Evolutionary conservation across 2,113 vertebrate genomes (phyloP), one percentile per base, ranked within the genome.

Genomic region (Coptodon rendalli): DNA sequence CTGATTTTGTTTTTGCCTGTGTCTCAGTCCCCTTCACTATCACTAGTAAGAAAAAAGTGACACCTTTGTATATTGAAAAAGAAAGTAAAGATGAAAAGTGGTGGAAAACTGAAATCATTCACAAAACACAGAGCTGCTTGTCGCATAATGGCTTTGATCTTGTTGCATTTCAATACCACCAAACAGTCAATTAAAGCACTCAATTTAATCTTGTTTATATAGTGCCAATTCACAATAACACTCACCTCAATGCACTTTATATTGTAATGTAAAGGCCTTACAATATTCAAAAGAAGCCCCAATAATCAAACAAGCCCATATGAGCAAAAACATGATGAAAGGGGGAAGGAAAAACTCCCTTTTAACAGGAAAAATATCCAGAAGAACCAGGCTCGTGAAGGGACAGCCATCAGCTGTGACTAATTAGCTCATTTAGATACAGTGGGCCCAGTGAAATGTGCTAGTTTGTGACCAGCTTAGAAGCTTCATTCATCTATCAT

Each of bases 371-470:
- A 14, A 40, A 8, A 14, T 5, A 3, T 68, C n/a, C 36, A 40
- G 11, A 13, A 68, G 11, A 2, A 40, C 2, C 0, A 68, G 11
- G 36, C 63, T 68, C 2, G 0, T 36, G 36, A 22, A 24, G 36
- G 63, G 7, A 22, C n/a, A 68, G 11, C 63, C 1, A 68, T 40
- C 34, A 22, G 34, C 1, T 68, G 34, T 66, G 34, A 66, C 61
- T 66, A 66, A 38, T 66, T n/a, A 17, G 52, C 16, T 73, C 38
- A 22, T 53, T 50, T 27, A n/a, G 11, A 43, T 53, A 31, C 19
- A 59, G 45, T 3, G 6, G 34, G 27, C 9, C 68, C 22, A n/a
- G 12, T 34, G 1, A 73, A 73, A 48, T 13, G 16, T 7, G 11
- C 3, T 29, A 29, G 71, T 78, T 78, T 48, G 9, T 85, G 43